Evolutionary conservation across 35 echinoderm and acorn worm genomes (phyloP).

Genomic region (Ptychodera flava): DNA sequence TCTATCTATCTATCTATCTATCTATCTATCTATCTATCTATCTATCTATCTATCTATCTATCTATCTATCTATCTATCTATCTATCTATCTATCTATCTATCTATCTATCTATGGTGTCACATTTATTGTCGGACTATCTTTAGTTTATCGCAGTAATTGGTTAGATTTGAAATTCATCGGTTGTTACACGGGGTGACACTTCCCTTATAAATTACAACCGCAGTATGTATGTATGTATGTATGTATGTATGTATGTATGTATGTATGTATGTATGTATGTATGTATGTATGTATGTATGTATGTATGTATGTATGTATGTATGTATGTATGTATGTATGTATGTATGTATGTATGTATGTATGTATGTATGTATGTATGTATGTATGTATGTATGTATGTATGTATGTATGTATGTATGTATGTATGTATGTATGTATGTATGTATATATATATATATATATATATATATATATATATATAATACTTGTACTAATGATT

Average conservation of each 20-base stretch:
- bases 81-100: neutral
- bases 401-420: neutral
- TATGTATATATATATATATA: neutral
- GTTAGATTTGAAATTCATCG: too few relatives aligned
- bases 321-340: neutral
- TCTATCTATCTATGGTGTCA: neutral
- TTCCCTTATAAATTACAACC: too few relatives aligned
- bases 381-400: neutral
- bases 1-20: neutral
- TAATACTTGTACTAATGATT: too few relatives aligned
- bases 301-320: conserved; percentile 2
- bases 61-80: neutral
- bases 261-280: neutral
- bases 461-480: too few relatives aligned
- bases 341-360: neutral
- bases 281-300: neutral
- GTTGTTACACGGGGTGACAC: too few relatives aligned
- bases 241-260: conserved; percentile 2
- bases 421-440: conserved; percentile 2
- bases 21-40: neutral
- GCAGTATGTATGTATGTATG: conserved; percentile 1
- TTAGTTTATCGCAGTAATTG: too few relatives aligned
- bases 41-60: neutral
- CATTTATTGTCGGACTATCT: too few relatives aligned
- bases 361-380: neutral